Evolutionary conservation across 2,888 invertebrate genomes (phyloP), one percentile per base, ranked within the genome.

Genomic region (Drosophila monieri): DNA sequence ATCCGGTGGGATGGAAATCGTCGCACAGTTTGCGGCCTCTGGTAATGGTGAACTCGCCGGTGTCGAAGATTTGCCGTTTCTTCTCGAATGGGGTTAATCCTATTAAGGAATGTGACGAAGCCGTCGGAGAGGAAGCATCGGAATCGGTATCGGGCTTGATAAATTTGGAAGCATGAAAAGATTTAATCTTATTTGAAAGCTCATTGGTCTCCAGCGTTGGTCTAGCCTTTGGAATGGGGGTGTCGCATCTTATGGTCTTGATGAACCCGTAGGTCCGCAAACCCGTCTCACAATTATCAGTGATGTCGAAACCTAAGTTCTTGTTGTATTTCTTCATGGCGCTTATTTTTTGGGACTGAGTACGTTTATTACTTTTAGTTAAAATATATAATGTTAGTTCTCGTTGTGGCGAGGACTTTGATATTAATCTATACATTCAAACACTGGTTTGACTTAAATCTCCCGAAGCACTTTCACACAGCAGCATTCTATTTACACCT

Each of bases 21-120:
- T 67, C 55, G 6, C 84, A 72, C 1, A 66, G 59, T 18, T 73
- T 80, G 9, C 51, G 60, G 48, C 84, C 78, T 6, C 41, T 69
- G 1, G 80, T 70, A 27, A 77, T 69, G 3, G 80, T 84, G 8
- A 67, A 79, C 30, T 84, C 80, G 5, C 54, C 84, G 18, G 47
- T 23, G 32, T 79, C 44, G 25, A 84, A 84, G 0, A 60, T 32
- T n/a, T 80, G 83, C 0, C 84, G 66, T 6, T 77, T 74, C 53
- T 67, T 59, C 35, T 77, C 75, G 6, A 79, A 83, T 8, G 39
- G 39, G 4, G 39, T 41, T 15, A 9, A 14, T 9, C 14, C 15
- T 14, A 14, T 2, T 15, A 39, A 6, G 2, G 27, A 27, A 9
- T 9, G 9, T 8, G 9, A 27, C 9, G 27, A 27, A 27, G 9